Percentiles rank a stretch among this genome's conserved stretches.
Evolutionary conservation across 2,888 invertebrate genomes (phyloP).

Genomic region (Torymus auratus): DNA sequence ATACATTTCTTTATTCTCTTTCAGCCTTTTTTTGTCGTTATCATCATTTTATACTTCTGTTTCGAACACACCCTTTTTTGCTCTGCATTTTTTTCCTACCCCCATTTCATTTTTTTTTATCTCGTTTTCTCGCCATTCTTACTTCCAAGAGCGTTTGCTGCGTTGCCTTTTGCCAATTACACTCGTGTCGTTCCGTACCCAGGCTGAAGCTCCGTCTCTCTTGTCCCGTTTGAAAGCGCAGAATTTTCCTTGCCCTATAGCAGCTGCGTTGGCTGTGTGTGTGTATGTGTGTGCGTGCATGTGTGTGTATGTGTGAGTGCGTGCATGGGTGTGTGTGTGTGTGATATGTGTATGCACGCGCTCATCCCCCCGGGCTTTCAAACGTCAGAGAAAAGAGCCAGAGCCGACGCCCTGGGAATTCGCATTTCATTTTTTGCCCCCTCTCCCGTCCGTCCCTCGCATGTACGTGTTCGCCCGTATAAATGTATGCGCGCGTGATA

Average conservation of each 20-base stretch:
- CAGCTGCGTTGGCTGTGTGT: not conserved
- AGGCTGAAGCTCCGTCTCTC: not conserved
- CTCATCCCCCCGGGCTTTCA: not conserved
- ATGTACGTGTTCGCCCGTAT: not conserved
- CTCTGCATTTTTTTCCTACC: not conserved
- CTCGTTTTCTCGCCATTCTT: not conserved
- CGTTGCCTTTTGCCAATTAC: slow-evolving; percentile 24
- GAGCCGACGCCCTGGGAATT: slow-evolving; percentile 9
- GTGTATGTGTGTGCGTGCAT: not conserved
- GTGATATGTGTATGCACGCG: slow-evolving; percentile 1
- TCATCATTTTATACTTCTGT: not conserved
- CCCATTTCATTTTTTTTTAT: not conserved
- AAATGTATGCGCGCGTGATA: no score
- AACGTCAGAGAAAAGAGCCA: not conserved
- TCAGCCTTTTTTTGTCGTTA: not conserved
- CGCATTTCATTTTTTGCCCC: not conserved
- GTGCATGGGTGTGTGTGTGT: no score
- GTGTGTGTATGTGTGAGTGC: no score
- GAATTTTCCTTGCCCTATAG: slow-evolving; percentile 20
- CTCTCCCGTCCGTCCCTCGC: not conserved
- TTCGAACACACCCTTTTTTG: not conserved
- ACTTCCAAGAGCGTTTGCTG: slow-evolving; percentile 14
- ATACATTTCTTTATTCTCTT: not conserved
- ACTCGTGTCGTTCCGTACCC: not conserved
- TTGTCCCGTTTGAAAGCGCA: slow-evolving; percentile 17